These are phyloP conservation scores for Frieseomelitta varia DNA, from an alignment of 1,140 invertebrate genomes.

Conservation along the genomic window DNA sequence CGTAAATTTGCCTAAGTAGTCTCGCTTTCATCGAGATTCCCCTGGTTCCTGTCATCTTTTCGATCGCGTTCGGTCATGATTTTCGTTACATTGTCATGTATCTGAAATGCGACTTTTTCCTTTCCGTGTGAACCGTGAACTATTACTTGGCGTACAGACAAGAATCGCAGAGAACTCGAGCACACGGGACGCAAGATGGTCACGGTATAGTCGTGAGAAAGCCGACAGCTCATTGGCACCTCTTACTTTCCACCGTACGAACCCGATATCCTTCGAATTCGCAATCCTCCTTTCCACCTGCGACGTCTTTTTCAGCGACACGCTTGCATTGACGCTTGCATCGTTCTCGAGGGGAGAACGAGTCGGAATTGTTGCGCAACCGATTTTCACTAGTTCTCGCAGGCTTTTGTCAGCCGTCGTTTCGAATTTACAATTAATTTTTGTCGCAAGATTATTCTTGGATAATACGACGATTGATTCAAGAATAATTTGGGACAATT, in stretches of 20 bases:
- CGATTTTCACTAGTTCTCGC: neutral
- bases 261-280: slow-evolving; percentile 62
- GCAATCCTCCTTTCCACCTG: slow-evolving; percentile 36
- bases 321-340: slow-evolving; percentile 4
- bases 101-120: neutral
- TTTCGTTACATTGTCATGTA: neutral
- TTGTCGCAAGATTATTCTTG: neutral
- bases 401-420: neutral
- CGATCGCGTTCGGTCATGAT: neutral
- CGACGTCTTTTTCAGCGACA: slow-evolving; percentile 15
- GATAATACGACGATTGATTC: too few relatives aligned
- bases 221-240: slow-evolving; percentile 16
- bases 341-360: neutral
- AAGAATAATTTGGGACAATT: too few relatives aligned
- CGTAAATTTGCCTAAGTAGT: neutral
- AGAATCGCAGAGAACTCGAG: neutral
- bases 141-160: slow-evolving; percentile 25
- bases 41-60: neutral
- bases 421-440: neutral
- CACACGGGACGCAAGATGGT: slow-evolving; percentile 8
- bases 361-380: neutral
- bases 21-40: neutral
- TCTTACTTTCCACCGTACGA: slow-evolving; percentile 53
- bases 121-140: slow-evolving; percentile 32
- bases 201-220: slow-evolving; percentile 61